These are phyloP conservation scores for Drosophila sproati DNA, from an alignment of 1,140 invertebrate species.

Conservation along the genomic window DNA sequence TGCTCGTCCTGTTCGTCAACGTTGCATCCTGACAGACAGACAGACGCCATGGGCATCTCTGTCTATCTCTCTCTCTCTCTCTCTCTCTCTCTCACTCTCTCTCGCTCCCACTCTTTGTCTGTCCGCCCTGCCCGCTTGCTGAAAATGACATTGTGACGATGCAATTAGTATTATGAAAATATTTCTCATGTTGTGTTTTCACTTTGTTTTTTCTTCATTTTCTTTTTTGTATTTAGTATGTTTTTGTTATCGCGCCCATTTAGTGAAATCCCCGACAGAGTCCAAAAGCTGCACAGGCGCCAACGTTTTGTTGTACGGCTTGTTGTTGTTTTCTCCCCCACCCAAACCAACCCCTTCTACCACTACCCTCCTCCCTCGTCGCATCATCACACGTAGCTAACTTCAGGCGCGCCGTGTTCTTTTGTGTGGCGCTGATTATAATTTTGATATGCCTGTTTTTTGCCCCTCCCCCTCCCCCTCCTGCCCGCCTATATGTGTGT, in stretches of 20 bases:
- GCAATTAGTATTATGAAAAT: constrained; percentile 84
- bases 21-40: constrained; percentile 64
- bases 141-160: constrained; percentile 84
- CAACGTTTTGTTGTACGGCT: constrained; percentile 14
- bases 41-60: constrained; percentile 63
- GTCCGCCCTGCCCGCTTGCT: constrained; percentile 9
- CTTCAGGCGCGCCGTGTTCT: constrained; percentile 67
- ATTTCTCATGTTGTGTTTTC: constrained; percentile 71
- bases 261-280: constrained; percentile 24
- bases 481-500: constrained; percentile 6
- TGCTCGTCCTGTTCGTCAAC: constrained; percentile 31
- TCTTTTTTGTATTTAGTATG: constrained; percentile 10
- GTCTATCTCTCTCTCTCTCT: background rate
- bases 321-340: constrained; percentile 4
- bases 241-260: constrained; percentile 32
- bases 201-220: constrained; percentile 29
- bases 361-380: background rate
- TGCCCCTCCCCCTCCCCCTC: constrained; percentile 12
- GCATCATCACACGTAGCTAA: constrained; percentile 22
- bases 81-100: background rate
- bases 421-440: constrained; percentile 80
- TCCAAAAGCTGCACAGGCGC: constrained; percentile 28
- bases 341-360: background rate
- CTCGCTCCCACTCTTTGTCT: background rate
- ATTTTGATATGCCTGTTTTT: constrained; percentile 62